Conservation (phyloP, 2,888 invertebrate genomes). For the Timema podura region DNA sequence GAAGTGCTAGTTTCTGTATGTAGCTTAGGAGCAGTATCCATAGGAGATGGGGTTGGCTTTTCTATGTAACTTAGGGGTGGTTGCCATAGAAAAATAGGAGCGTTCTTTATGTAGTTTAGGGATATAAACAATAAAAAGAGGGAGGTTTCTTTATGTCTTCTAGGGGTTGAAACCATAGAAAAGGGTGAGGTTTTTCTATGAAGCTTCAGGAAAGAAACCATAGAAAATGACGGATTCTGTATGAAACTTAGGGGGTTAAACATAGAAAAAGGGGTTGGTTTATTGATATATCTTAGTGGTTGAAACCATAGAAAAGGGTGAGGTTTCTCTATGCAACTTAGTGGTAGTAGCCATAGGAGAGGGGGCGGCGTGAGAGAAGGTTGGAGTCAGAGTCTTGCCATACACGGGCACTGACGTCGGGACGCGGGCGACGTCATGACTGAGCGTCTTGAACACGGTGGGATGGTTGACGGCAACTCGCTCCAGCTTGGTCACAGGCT, state of each 20-base stretch:
- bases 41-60: no score
- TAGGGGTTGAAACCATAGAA: no score
- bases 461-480: conserved; percentile 55
- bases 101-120: no score
- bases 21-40: neutral
- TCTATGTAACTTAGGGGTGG: no score
- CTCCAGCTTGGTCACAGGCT: conserved; percentile 56
- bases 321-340: conserved; percentile 11
- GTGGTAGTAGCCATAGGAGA: conserved; percentile 33
- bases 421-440: conserved; percentile 46
- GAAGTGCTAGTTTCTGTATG: conserved; percentile 30
- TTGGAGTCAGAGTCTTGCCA: conserved; percentile 41
- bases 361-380: conserved; percentile 39
- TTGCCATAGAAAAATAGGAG: no score
- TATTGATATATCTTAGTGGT: no score
- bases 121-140: no score
- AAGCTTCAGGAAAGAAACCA: neutral
- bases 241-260: neutral
- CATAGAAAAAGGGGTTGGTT: no score
- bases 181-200: neutral
- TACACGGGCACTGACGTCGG: conserved; percentile 46
- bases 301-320: neutral
- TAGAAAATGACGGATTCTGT: neutral
- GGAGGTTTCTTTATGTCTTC: no score
- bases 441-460: conserved; percentile 49